Evolutionary conservation across 2,888 invertebrate species (phyloP).

Genomic region (Meganola albula): DNA sequence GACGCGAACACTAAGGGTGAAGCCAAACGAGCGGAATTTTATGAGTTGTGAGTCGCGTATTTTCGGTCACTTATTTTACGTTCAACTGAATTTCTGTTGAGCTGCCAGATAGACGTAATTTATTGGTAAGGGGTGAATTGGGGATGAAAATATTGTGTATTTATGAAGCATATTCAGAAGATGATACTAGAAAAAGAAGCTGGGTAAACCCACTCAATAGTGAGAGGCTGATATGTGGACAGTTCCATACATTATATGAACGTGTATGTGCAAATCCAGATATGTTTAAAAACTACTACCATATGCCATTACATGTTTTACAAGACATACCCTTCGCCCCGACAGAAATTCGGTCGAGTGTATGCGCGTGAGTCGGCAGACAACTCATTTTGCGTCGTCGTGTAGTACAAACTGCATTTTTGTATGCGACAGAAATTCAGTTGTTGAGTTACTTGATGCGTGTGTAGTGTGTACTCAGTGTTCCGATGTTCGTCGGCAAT

Average conservation of each 20-base stretch:
- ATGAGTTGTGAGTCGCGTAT: constrained; percentile 12
- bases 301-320: constrained; percentile 18
- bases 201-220: constrained; percentile 16
- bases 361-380: constrained; percentile 7
- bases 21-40: constrained; percentile 12
- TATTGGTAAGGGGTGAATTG: constrained; percentile 10
- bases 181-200: constrained; percentile 9
- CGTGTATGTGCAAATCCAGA: constrained; percentile 7
- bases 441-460: too few relatives aligned
- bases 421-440: constrained; percentile 5
- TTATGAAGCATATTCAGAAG: constrained; percentile 16
- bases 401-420: constrained; percentile 2
- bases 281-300: constrained; percentile 15
- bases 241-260: constrained; percentile 15
- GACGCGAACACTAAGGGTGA: constrained; percentile 10
- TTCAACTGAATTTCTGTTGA: constrained; percentile 13
- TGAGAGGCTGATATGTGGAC: constrained; percentile 16
- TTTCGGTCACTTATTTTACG: constrained; percentile 12
- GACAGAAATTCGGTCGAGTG: constrained; percentile 7
- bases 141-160: constrained; percentile 16
- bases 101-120: constrained; percentile 13
- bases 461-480: too few relatives aligned
- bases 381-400: constrained; percentile 7
- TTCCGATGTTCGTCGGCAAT: constrained; percentile 2
- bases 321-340: constrained; percentile 2